Conservation (phyloP, 2,888 invertebrate genomes). For the Zhuqinia jingwanae region DNA sequence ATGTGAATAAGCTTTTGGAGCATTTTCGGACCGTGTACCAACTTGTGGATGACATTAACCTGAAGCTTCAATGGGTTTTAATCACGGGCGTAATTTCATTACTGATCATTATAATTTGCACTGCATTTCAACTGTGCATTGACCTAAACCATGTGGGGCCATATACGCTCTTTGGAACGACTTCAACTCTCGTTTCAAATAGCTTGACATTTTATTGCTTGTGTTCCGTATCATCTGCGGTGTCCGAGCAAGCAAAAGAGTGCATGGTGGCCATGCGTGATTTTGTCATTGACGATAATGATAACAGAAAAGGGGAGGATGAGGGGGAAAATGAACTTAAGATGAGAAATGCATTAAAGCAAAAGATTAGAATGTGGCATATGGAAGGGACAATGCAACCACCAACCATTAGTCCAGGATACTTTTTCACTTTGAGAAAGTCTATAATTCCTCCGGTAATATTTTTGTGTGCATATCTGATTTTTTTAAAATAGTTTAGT, state of each 20-base stretch:
- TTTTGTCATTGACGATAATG: neutral
- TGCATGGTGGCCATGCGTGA: slow-evolving; percentile 10
- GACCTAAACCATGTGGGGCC: neutral
- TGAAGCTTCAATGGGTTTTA: slow-evolving; percentile 22
- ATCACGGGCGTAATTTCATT: slow-evolving; percentile 12
- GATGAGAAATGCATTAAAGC: slow-evolving; percentile 29
- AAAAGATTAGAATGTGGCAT: slow-evolving; percentile 53
- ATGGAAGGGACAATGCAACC: slow-evolving; percentile 55
- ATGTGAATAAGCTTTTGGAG: neutral
- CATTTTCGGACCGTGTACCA: slow-evolving; percentile 20
- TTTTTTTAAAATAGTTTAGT: too few relatives aligned
- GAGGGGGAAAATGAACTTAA: neutral
- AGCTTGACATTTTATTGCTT: slow-evolving; percentile 38
- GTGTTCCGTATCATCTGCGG: slow-evolving; percentile 2
- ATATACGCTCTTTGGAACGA: neutral
- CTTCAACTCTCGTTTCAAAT: neutral
- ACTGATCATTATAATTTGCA: slow-evolving; percentile 5
- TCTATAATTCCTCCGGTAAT: slow-evolving; percentile 38
- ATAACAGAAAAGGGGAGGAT: neutral
- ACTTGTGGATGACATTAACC: slow-evolving; percentile 35
- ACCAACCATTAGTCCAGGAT: slow-evolving; percentile 54
- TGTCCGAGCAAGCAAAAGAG: neutral
- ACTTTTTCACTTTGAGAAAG: slow-evolving; percentile 40
- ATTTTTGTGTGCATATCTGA: neutral
- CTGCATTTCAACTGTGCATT: slow-evolving; percentile 18